These are phyloP conservation scores for Drosophila percnosoma DNA, from an alignment of 2,888 invertebrate genomes.

Conservation along the genomic window DNA sequence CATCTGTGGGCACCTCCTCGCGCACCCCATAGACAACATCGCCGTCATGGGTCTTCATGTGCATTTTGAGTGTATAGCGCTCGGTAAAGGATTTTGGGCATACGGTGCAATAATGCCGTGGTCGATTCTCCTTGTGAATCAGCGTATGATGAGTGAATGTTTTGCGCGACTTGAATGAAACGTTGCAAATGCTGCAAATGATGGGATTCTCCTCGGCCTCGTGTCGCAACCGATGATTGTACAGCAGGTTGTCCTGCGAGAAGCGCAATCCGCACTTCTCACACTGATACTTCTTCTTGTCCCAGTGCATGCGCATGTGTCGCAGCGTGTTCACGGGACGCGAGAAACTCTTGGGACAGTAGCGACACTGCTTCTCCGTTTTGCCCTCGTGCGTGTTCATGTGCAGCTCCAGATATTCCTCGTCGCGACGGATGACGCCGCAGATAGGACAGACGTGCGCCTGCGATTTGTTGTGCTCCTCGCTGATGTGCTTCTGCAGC, in stretches of 20 bases:
- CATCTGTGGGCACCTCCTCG: conserved; percentile 62
- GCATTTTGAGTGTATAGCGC: conserved; percentile 83
- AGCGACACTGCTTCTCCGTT: conserved; percentile 83
- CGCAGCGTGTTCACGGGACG: conserved; percentile 82
- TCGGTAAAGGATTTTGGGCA: conserved; percentile 83
- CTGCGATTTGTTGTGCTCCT: conserved; percentile 66
- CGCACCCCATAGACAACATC: conserved; percentile 72
- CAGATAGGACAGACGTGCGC: conserved; percentile 77
- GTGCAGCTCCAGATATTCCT: conserved; percentile 82
- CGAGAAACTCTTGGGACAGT: conserved; percentile 81
- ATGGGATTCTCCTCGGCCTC: conserved; percentile 83
- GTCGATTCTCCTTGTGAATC: conserved; percentile 82
- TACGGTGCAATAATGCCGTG: conserved; percentile 79
- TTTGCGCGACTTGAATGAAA: conserved; percentile 82
- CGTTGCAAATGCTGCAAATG: conserved; percentile 81
- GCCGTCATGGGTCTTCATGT: conserved; percentile 77
- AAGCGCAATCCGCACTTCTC: conserved; percentile 83
- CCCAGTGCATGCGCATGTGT: conserved; percentile 83
- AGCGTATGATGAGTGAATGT: conserved; percentile 82
- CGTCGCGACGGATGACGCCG: conserved; percentile 78
- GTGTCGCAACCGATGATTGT: conserved; percentile 82
- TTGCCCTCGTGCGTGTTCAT: conserved; percentile 84
- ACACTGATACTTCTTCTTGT: conserved; percentile 83
- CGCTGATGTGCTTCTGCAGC: conserved; percentile 75
- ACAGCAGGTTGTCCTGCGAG: conserved; percentile 81